These are phyloP conservation scores for Apeltes quadracus DNA, from an alignment of 2,113 vertebrate species.

Conservation along the genomic window DNA sequence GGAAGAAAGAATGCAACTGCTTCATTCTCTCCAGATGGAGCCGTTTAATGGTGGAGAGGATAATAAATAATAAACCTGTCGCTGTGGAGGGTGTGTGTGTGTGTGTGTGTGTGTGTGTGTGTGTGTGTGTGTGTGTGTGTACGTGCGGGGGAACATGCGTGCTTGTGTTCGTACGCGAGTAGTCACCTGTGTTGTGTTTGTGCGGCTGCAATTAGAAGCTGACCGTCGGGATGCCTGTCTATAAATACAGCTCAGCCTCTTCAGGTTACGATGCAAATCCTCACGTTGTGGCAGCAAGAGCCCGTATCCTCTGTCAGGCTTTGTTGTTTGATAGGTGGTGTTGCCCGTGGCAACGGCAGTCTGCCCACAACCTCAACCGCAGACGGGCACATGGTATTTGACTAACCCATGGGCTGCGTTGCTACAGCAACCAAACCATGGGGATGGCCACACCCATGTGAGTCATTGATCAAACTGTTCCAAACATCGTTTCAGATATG, in stretches of 20 bases:
- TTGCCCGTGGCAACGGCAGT: slow-evolving; percentile 69
- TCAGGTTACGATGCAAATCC: slow-evolving; percentile 66
- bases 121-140: slow-evolving; percentile 10
- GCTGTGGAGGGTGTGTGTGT: background rate
- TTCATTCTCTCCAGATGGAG: slow-evolving; percentile 73
- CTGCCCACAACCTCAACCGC: slow-evolving; percentile 51
- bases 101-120: slow-evolving; percentile 10
- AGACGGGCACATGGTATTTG: slow-evolving; percentile 66
- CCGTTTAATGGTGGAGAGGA: slow-evolving; percentile 47
- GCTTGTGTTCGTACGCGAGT: slow-evolving; percentile 5
- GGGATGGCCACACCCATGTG: slow-evolving; percentile 76
- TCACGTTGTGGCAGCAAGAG: slow-evolving; percentile 43
- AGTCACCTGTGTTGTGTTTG: slow-evolving; percentile 36
- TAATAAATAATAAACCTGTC: slow-evolving; percentile 35
- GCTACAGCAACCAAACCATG: slow-evolving; percentile 62
- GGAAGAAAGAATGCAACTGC: slow-evolving; percentile 71
- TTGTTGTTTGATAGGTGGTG: slow-evolving; percentile 70
- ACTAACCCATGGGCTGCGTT: slow-evolving; percentile 72
- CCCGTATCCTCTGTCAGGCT: slow-evolving; percentile 64
- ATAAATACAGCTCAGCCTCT: slow-evolving; percentile 68
- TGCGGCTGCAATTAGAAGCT: slow-evolving; percentile 15
- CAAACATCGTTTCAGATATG: background rate
- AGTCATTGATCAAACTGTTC: slow-evolving; percentile 72
- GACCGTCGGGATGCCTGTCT: slow-evolving; percentile 38
- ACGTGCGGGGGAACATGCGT: background rate